Conservation (phyloP, 2,113 vertebrate genomes). For the Corapipo altera region DNA sequence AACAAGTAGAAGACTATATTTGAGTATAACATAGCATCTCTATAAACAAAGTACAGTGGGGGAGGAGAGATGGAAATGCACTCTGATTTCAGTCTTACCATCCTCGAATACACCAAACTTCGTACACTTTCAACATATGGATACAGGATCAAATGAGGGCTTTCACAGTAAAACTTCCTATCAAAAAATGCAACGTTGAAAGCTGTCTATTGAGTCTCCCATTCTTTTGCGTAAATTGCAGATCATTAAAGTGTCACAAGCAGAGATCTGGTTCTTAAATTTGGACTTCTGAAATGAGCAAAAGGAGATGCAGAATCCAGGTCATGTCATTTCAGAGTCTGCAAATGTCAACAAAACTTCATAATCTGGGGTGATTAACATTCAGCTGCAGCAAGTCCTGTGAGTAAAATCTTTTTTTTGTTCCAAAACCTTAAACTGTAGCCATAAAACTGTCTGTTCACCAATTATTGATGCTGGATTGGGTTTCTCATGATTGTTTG, state of each 20-base stretch:
- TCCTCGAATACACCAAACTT: background rate
- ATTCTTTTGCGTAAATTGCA: background rate
- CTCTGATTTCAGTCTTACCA: background rate
- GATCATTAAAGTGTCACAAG: background rate
- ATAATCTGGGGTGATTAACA: background rate
- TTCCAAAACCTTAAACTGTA: background rate
- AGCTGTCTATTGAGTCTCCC: background rate
- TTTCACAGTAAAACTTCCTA: background rate
- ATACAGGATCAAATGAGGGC: background rate
- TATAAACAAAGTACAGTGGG: background rate
- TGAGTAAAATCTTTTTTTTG: background rate
- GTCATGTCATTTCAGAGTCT: background rate
- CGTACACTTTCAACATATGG: background rate
- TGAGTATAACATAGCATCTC: background rate
- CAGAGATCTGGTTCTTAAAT: background rate
- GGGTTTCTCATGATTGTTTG: background rate
- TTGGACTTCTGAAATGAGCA: background rate
- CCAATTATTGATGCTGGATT: background rate
- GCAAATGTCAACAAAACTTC: conserved; percentile 15
- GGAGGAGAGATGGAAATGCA: background rate
- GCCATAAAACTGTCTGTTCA: conserved; percentile 8
- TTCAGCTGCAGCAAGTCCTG: background rate
- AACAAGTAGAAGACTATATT: background rate
- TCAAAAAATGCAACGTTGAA: background rate
- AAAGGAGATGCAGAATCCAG: background rate